These are phyloP conservation scores for Seriola aureovittata DNA, from an alignment of 2,113 vertebrate species.

Conservation along the genomic window DNA sequence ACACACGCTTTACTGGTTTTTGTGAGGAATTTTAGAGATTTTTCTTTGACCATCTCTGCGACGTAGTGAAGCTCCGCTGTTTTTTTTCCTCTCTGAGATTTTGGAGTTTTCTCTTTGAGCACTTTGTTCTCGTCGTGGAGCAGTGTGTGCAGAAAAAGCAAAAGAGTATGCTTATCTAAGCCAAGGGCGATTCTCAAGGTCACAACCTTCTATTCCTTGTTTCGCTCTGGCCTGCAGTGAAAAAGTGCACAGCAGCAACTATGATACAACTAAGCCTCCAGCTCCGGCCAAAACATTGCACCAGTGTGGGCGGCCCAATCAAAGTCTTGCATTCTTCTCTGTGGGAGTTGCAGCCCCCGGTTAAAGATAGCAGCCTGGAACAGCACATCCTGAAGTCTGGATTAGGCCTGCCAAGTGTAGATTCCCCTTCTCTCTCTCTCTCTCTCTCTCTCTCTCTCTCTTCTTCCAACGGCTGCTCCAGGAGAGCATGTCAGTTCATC, in stretches of 20 bases:
- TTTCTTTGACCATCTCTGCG: constrained; percentile 23
- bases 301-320: constrained; percentile 71
- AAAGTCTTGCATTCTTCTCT: constrained; percentile 54
- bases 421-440: constrained; percentile 1
- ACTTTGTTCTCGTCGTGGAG: constrained; percentile 39
- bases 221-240: constrained; percentile 53
- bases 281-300: constrained; percentile 58
- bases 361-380: constrained; percentile 61
- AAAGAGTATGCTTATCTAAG: constrained; percentile 40
- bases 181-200: constrained; percentile 62
- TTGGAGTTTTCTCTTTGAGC: constrained; percentile 12
- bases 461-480: constrained; percentile 17
- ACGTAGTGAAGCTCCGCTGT: not conserved
- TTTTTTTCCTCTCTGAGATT: constrained; percentile 15
- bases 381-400: constrained; percentile 65
- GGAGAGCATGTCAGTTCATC: constrained; percentile 65
- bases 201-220: constrained; percentile 42
- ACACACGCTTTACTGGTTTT: constrained; percentile 37
- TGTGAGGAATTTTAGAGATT: constrained; percentile 12
- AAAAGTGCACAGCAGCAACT: constrained; percentile 56
- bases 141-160: constrained; percentile 32
- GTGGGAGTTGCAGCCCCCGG: constrained; percentile 68
- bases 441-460: not conserved
- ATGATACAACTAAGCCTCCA: constrained; percentile 59
- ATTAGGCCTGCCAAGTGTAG: constrained; percentile 60